These are phyloP conservation scores for Arenicola marina DNA, from an alignment of 2,888 invertebrate species.

Conservation along the genomic window DNA sequence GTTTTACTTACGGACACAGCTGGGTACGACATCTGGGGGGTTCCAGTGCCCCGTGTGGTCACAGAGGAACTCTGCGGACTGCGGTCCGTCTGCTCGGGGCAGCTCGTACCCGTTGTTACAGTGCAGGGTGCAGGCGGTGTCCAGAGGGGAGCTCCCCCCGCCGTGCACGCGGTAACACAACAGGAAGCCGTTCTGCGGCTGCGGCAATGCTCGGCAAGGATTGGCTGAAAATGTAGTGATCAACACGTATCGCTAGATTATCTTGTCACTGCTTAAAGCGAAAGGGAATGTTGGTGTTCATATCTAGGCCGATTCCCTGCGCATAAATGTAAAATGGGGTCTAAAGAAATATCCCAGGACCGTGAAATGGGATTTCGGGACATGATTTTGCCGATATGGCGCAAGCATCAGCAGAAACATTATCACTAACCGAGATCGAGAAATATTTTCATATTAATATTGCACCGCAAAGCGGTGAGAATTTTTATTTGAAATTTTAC, in stretches of 20 bases:
- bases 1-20: slow-evolving; percentile 32
- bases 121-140: slow-evolving; percentile 27
- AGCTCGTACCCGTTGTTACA: slow-evolving; percentile 28
- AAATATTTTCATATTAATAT: too few relatives aligned
- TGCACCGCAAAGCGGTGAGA: too few relatives aligned
- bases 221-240: slow-evolving; percentile 26
- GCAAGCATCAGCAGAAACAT: too few relatives aligned
- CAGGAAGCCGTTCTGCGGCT: slow-evolving; percentile 30
- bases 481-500: too few relatives aligned
- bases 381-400: too few relatives aligned
- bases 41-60: slow-evolving; percentile 29
- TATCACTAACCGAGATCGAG: too few relatives aligned
- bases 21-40: slow-evolving; percentile 25
- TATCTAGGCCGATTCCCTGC: too few relatives aligned
- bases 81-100: slow-evolving; percentile 16
- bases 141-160: slow-evolving; percentile 16
- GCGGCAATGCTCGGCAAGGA: slow-evolving; percentile 27
- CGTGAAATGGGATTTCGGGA: background rate
- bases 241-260: too few relatives aligned
- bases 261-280: too few relatives aligned
- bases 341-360: too few relatives aligned
- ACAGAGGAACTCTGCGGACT: slow-evolving; percentile 17
- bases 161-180: slow-evolving; percentile 30
- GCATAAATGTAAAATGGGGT: background rate
- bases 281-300: too few relatives aligned